Conservation (phyloP, 2,888 invertebrate species). For the Lamellibrachia columna region DNA sequence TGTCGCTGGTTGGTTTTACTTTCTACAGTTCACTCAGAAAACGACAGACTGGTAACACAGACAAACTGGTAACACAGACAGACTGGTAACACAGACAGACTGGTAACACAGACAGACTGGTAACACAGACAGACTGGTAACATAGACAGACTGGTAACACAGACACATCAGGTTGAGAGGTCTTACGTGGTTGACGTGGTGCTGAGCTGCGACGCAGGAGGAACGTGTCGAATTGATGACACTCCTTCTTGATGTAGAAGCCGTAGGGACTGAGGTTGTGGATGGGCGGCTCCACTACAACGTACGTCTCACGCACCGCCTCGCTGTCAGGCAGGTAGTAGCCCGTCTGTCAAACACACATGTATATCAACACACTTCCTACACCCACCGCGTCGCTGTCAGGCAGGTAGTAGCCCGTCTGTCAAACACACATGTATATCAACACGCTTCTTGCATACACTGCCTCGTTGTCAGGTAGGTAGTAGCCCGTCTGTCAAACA, state of each 20-base stretch:
- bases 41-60: neutral
- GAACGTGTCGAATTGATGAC: conserved; percentile 78
- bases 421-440: conserved; percentile 29
- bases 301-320: conserved; percentile 80
- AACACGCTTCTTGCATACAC: too few relatives aligned
- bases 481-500: too few relatives aligned
- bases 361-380: neutral
- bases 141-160: too few relatives aligned
- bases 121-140: neutral
- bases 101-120: too few relatives aligned
- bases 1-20: neutral
- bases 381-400: too few relatives aligned
- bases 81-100: too few relatives aligned
- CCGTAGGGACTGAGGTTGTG: conserved; percentile 74
- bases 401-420: conserved; percentile 69
- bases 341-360: conserved; percentile 52
- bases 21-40: too few relatives aligned
- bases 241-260: conserved; percentile 77
- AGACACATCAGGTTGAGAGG: too few relatives aligned
- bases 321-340: conserved; percentile 85
- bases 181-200: neutral
- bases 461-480: too few relatives aligned
- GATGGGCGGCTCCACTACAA: conserved; percentile 79
- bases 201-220: conserved; percentile 67
- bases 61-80: neutral